Percentiles rank a stretch among this genome's conserved stretches.
Conservation (phyloP, 2,113 vertebrate species). For the Ammodytes marinus region DNA sequence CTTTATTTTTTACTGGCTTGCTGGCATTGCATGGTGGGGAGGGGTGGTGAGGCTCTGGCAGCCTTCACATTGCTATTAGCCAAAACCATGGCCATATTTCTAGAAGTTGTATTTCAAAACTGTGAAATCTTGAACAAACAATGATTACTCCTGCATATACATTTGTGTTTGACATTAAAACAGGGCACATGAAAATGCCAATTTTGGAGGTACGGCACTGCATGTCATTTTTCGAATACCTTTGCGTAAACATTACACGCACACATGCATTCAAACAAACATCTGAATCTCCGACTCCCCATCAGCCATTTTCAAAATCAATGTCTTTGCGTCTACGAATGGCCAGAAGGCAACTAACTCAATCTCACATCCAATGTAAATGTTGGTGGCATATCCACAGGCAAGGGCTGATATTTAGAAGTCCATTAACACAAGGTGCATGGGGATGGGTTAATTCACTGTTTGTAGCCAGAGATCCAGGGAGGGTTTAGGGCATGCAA, state of each 20-base stretch:
- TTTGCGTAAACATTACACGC: slow-evolving; percentile 33
- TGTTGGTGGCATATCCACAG: slow-evolving; percentile 77
- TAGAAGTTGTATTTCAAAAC: background rate
- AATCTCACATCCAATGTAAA: slow-evolving; percentile 73
- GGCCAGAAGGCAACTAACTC: slow-evolving; percentile 70
- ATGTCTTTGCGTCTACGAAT: slow-evolving; percentile 51
- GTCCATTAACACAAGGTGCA: slow-evolving; percentile 78
- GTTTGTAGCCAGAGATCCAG: slow-evolving; percentile 64
- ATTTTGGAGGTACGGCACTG: slow-evolving; percentile 6
- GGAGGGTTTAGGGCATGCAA: slow-evolving; percentile 52
- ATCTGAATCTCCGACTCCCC: slow-evolving; percentile 36
- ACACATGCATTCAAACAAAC: slow-evolving; percentile 36
- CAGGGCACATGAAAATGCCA: slow-evolving; percentile 38
- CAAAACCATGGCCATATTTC: background rate
- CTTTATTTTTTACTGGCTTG: slow-evolving; percentile 62
- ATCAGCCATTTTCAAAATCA: slow-evolving; percentile 51
- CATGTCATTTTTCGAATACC: slow-evolving; percentile 36
- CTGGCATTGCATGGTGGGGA: slow-evolving; percentile 15
- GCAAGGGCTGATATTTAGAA: slow-evolving; percentile 82
- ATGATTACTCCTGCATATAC: slow-evolving; percentile 45
- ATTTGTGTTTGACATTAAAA: slow-evolving; percentile 55
- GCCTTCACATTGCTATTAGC: background rate
- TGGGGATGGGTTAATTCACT: slow-evolving; percentile 79
- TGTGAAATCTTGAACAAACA: background rate
- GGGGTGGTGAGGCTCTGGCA: background rate